Evolutionary conservation across 2,113 vertebrate genomes (phyloP).

Genomic region (Thermophis baileyi): DNA sequence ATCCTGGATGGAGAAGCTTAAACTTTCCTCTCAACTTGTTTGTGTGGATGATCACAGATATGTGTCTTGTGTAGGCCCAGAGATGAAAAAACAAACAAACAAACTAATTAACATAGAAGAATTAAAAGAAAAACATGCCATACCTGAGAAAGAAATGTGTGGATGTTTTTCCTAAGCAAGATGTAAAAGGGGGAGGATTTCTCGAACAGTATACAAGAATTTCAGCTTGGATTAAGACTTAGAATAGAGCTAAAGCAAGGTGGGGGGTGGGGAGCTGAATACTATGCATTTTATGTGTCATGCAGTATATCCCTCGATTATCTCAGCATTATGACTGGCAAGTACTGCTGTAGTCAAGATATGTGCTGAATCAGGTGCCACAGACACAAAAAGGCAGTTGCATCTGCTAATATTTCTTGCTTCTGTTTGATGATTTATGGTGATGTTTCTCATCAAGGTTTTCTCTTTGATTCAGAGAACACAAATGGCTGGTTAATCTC

Average conservation of each 20-base stretch:
- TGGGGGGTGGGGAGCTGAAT: not conserved
- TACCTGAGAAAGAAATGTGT: not conserved
- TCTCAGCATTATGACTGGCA: not conserved
- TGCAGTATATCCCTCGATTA: not conserved
- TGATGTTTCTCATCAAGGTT: not conserved
- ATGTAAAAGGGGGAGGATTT: not conserved
- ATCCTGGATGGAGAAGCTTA: not conserved
- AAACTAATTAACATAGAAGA: not conserved
- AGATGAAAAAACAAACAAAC: not conserved
- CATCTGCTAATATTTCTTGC: not conserved
- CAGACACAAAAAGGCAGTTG: not conserved
- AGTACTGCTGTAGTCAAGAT: not conserved
- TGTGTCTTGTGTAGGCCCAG: not conserved
- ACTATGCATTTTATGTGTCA: not conserved
- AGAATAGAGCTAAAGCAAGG: not conserved
- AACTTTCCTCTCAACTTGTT: not conserved
- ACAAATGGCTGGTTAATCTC: constrained; percentile 19
- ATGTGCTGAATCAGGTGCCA: not conserved
- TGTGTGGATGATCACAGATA: not conserved
- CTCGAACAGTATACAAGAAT: not conserved
- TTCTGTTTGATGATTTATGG: not conserved
- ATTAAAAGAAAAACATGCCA: not conserved
- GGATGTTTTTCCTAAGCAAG: not conserved
- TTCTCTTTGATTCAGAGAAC: constrained; percentile 10
- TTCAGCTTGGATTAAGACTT: not conserved